Conservation (phyloP, 1,140 invertebrate genomes). For the Drosophila simulans region DNA sequence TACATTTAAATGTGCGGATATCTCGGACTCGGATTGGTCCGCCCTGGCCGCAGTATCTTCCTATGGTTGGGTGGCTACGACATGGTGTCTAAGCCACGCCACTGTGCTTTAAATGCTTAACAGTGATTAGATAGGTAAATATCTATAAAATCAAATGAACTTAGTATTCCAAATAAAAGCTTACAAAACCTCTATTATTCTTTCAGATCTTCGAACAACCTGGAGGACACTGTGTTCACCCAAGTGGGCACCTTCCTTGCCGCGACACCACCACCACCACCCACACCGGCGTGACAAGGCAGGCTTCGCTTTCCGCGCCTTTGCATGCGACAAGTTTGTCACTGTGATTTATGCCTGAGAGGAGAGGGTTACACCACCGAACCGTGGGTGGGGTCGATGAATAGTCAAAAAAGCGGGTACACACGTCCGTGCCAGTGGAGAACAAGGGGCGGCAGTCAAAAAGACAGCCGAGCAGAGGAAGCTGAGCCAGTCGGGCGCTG, state of each 20-base stretch:
- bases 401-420: slow-evolving; percentile 44
- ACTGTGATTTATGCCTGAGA: slow-evolving; percentile 77
- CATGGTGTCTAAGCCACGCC: slow-evolving; percentile 50
- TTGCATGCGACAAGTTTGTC: slow-evolving; percentile 71
- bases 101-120: background rate
- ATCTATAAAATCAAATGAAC: too few species aligned
- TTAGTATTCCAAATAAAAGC: too few species aligned
- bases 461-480: slow-evolving; percentile 68
- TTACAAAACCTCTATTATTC: background rate
- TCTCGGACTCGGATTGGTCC: slow-evolving; percentile 13
- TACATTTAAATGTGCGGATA: slow-evolving; percentile 61
- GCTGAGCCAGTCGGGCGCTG: slow-evolving; percentile 56
- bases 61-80: background rate
- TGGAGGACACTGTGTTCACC: slow-evolving; percentile 13
- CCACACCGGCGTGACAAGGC: slow-evolving; percentile 23
- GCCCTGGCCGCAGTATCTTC: background rate
- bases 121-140: too few species aligned
- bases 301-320: slow-evolving; percentile 56
- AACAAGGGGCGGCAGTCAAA: slow-evolving; percentile 26
- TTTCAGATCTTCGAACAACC: background rate
- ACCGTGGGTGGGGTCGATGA: slow-evolving; percentile 42
- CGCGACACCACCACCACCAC: slow-evolving; percentile 5
- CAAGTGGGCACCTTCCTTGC: background rate
- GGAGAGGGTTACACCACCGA: slow-evolving; percentile 67
- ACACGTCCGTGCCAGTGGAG: slow-evolving; percentile 12